Conservation (phyloP, 30 jellyfish, hydroid and myxozoan species). For the Rhopilema esculentum region DNA sequence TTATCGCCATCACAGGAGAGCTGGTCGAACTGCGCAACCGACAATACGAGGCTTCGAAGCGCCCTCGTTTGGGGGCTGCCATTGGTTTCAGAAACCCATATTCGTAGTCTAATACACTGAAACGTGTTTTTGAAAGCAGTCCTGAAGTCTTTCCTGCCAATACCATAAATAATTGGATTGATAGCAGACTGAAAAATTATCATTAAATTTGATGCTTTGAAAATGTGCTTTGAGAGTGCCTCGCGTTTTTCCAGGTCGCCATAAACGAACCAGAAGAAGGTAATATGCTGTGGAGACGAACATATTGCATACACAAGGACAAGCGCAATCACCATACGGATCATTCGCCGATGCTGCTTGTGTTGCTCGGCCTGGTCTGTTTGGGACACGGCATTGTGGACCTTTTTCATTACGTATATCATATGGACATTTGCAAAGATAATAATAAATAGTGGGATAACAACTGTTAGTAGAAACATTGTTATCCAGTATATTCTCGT, state of each 20-base stretch:
- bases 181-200: conserved; percentile 87
- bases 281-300: conserved; percentile 90
- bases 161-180: conserved; percentile 95
- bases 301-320: conserved; percentile 91
- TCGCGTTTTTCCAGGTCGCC: conserved; percentile 48
- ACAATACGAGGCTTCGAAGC: neutral
- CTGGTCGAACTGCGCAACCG: neutral
- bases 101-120: conserved; percentile 22
- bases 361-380: conserved; percentile 60
- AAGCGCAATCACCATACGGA: conserved; percentile 89
- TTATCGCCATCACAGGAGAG: neutral
- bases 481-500: conserved; percentile 69
- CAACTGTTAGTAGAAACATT: conserved; percentile 75
- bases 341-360: conserved; percentile 82
- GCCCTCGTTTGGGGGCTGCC: neutral
- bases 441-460: conserved; percentile 75
- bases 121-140: conserved; percentile 74
- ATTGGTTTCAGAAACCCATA: neutral
- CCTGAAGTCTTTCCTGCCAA: conserved; percentile 84
- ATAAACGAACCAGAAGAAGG: conserved; percentile 71
- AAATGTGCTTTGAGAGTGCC: conserved; percentile 33
- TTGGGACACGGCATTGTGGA: conserved; percentile 11
- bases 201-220: conserved; percentile 76
- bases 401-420: conserved; percentile 52
- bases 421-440: conserved; percentile 78